These are phyloP conservation scores for Mus spretus DNA, from an alignment of 2,797 vertebrate species.

Conservation along the genomic window DNA sequence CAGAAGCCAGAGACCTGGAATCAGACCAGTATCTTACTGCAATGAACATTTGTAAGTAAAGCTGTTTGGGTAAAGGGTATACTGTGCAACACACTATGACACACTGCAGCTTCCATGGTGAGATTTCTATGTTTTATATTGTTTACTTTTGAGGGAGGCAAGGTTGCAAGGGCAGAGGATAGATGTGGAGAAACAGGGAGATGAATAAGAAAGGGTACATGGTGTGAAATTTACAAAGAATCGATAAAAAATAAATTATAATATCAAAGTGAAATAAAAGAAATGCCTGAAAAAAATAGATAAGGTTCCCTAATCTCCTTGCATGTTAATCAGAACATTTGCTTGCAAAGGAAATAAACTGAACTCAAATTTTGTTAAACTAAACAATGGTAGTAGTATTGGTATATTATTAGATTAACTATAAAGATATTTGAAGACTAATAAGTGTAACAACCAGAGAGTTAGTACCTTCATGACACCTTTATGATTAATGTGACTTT, in stretches of 20 bases:
- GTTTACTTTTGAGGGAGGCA: not conserved
- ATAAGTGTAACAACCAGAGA: not conserved
- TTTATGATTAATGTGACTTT: not conserved
- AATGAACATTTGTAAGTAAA: not conserved
- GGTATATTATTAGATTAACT: not conserved
- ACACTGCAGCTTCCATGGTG: not conserved
- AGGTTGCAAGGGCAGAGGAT: not conserved
- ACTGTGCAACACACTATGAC: not conserved
- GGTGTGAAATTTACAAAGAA: not conserved
- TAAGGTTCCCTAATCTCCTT: not conserved
- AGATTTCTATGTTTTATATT: not conserved
- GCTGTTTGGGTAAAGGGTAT: not conserved
- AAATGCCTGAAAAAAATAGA: not conserved
- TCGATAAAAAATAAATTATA: not conserved
- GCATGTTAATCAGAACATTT: not conserved
- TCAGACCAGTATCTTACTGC: not conserved
- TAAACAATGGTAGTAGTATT: conserved; percentile 1
- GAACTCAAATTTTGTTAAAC: not conserved
- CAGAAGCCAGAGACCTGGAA: not conserved
- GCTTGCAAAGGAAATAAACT: not conserved
- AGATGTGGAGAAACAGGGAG: not conserved
- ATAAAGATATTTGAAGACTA: conserved; percentile 18
- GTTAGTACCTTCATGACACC: not conserved
- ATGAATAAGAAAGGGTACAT: not conserved
- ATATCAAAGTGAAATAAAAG: not conserved